Base-by-base conservation (phyloP, 2,888 invertebrate species). In the Yponomeuta sedellus region DNA sequence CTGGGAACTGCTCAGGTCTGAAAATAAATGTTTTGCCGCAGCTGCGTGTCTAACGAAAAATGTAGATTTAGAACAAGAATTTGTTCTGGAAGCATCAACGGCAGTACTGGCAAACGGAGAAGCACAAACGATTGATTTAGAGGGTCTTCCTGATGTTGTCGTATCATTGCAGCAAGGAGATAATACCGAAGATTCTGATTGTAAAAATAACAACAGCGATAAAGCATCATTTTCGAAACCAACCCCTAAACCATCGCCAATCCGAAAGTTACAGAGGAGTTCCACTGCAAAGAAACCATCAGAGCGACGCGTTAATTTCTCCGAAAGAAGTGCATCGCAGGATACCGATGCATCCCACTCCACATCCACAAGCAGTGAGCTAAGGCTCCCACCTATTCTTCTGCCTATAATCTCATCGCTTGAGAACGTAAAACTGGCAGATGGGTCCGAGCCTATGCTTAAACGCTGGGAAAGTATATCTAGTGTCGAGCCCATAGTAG, bases 1-100 rank as follows among this genome's bases (percentile, higher is more conserved):
- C 77, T 97, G 96, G 96, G 96, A 97, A 80, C 83, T 96, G 64
- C 83, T 96, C 16, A 92, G 96, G 68, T 94, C 95, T 4, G 94
- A 94, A 85, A 94, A 93, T 44, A 94, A 93, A 81, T 93, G 92
- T 71, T 89, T 94, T 58, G 74, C 81, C 40, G 56, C 57, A 10
- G 80, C 79, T 40, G 69, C 80, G 63, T 88, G 77, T 69, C 77
- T 81, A 65, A 80, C 73, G 0, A 91, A 89, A 75, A 79, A 75
- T 69, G 71, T 71, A 19, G 85, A 84, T 28, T 68, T 75, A 39
- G 85, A 85, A 69, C 85, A 85, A 74, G 87, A 88, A 64, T 80
- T 81, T 65, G 72, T 77, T 19, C 71, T 80, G 44, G 83, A 86
- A 68, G 74, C 81, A n/a, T 68, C 66, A 34, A 25, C 67, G 59